Base-by-base conservation (phyloP, 1,140 invertebrate genomes). In the Drosophila ironensis region DNA sequence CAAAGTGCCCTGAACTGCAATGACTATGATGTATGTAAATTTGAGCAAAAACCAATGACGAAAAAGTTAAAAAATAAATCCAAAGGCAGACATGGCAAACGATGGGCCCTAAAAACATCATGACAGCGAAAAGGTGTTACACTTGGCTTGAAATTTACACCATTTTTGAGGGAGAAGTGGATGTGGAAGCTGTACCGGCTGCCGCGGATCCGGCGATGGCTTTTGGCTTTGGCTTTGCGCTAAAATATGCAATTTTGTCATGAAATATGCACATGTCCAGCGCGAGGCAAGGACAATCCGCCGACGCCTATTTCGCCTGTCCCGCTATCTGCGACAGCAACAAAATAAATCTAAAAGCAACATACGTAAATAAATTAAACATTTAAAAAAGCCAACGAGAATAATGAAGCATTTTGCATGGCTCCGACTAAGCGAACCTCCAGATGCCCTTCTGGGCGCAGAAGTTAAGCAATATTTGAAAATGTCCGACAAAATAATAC, bases 161-260 rank as follows among this genome's bases (percentile, higher is more conserved):
- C 73, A 57, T 3, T 16, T n/a, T n/a, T n/a, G n/a, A n/a, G n/a
- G n/a, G n/a, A n/a, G n/a, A 27, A 12, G 38, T 17, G 41, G 19
- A 50, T 3, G 12, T 30, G 4, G 3, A 50, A 27, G 14, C 44
- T 44, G 11, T 22, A 33, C 47, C 38, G 35, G 14, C 25, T 20
- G 37, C 56, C 35, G 48, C 35, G 56, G 51, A 69, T 40, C 48
- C 57, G 54, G 14, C 24, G 22, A 46, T 71, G 48, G 51, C 44
- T 69, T 48, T 57, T 57, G 68, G 50, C 72, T 59, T 73, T 78
- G 61, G 60, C 47, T 63, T 51, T 64, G 48, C 60, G 60, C 68
- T 82, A 76, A 82, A 82, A 82, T 82, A 82, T 82, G 59, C 78
- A 82, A 76, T 64, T 70, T 77, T 72, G 68, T 73, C 78, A 82